phyloP scores from a whole-genome alignment of 2,113 vertebrate genomes.

The Poeciliopsis retropinna region DNA sequence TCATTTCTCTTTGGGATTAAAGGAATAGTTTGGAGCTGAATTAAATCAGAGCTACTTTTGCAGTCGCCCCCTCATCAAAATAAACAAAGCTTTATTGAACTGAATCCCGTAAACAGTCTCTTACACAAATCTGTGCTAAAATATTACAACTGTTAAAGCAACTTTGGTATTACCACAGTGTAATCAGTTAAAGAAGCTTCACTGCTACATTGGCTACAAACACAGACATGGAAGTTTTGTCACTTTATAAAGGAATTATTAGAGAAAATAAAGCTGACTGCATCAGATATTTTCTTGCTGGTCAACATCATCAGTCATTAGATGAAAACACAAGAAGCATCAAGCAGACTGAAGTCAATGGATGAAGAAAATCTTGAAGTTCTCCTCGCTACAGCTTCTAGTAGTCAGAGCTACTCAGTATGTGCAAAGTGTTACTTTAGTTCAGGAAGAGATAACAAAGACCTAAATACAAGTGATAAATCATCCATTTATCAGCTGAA shows the following conservation, averaged over 20 bases:
- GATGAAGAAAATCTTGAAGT: too few species aligned
- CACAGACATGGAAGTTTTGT: conserved; percentile 15
- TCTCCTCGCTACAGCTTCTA: conserved; percentile 1
- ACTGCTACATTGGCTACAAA: conserved; percentile 8
- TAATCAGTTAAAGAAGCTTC: conserved; percentile 12
- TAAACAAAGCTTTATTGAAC: too few species aligned
- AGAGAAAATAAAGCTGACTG: conserved; percentile 17
- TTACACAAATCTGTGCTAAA: conserved; percentile 6
- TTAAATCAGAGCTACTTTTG: too few species aligned
- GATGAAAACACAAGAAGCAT: neutral
- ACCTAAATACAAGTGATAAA: neutral
- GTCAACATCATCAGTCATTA: too few species aligned
- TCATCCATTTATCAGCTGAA: too few species aligned
- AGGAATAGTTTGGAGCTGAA: too few species aligned
- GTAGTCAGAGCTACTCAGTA: neutral
- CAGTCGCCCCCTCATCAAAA: too few species aligned
- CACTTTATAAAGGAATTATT: conserved; percentile 1
- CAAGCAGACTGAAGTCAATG: conserved; percentile 2
- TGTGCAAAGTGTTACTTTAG: conserved; percentile 35
- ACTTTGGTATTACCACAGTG: conserved; percentile 50
- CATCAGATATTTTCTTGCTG: neutral
- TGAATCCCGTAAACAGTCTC: neutral
- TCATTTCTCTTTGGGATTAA: too few species aligned
- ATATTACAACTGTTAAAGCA: conserved; percentile 15
- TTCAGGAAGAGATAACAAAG: conserved; percentile 13